Percentiles rank a stretch among this genome's conserved stretches.
These are phyloP conservation scores for Drosophila neutralis DNA, from an alignment of 2,888 invertebrate species.

Conservation along the genomic window DNA sequence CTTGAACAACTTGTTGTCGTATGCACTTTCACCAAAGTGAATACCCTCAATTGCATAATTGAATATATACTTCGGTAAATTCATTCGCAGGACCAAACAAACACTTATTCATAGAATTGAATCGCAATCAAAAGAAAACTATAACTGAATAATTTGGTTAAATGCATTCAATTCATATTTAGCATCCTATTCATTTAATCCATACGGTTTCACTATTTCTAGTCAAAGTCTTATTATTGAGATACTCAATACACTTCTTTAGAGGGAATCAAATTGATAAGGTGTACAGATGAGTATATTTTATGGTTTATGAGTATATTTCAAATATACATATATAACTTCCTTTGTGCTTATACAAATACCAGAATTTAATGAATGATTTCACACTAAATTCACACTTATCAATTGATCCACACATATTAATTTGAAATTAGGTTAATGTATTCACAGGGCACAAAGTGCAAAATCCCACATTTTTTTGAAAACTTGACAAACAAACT, in stretches of 20 bases:
- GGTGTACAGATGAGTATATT: neutral
- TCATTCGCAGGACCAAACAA: neutral
- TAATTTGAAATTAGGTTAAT: neutral
- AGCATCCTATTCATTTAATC: neutral
- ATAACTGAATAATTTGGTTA: neutral
- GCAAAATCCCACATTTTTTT: neutral
- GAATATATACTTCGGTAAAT: neutral
- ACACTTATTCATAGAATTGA: neutral
- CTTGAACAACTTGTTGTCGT: neutral
- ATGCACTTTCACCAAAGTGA: constrained; percentile 1
- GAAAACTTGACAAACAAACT: neutral
- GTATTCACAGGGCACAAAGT: neutral
- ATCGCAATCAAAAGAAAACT: neutral
- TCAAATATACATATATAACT: neutral
- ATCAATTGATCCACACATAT: neutral
- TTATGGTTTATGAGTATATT: neutral
- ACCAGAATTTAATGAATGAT: no score
- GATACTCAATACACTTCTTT: neutral
- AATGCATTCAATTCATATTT: neutral
- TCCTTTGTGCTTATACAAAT: neutral
- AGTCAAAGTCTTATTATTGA: neutral
- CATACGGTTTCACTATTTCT: neutral
- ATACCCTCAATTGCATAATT: neutral
- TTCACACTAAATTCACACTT: neutral
- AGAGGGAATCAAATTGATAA: neutral